Percentiles rank a stretch among this genome's conserved stretches.
phyloP scores from a whole-genome alignment of 2,113 vertebrate species.

The Microtus richardsoni region DNA sequence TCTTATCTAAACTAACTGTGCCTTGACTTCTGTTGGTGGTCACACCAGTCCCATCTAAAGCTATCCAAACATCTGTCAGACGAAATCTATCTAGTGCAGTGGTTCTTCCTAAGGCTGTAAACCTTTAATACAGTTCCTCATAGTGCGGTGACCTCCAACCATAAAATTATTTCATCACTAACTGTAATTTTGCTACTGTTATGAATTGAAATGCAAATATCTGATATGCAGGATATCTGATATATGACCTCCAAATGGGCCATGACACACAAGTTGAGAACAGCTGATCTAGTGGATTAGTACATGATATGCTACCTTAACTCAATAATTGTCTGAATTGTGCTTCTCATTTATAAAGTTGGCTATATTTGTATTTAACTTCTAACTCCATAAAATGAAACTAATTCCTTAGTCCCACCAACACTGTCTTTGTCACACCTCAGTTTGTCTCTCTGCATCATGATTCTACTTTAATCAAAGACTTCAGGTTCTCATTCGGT shows the following conservation, averaged over 20 bases:
- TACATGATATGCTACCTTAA: neutral
- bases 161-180: too few relatives aligned
- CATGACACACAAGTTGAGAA: neutral
- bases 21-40: neutral
- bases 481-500: neutral
- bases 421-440: neutral
- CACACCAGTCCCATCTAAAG: neutral
- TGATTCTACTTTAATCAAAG: neutral
- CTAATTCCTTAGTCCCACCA: neutral
- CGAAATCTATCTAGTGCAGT: too few relatives aligned
- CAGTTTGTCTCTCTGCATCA: neutral
- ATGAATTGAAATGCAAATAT: neutral
- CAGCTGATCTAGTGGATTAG: accelerated
- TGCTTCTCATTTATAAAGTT: neutral
- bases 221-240: neutral
- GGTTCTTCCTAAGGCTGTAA: neutral
- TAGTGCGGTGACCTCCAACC: neutral
- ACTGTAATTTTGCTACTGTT: neutral
- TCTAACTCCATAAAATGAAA: slow-evolving; percentile 8
- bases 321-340: neutral
- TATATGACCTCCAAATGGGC: neutral
- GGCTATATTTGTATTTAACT: neutral
- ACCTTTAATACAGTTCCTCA: neutral
- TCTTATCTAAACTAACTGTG: neutral
- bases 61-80: neutral